Evolutionary conservation across 2,888 invertebrate genomes (phyloP).

Genomic region (Mantis religiosa): DNA sequence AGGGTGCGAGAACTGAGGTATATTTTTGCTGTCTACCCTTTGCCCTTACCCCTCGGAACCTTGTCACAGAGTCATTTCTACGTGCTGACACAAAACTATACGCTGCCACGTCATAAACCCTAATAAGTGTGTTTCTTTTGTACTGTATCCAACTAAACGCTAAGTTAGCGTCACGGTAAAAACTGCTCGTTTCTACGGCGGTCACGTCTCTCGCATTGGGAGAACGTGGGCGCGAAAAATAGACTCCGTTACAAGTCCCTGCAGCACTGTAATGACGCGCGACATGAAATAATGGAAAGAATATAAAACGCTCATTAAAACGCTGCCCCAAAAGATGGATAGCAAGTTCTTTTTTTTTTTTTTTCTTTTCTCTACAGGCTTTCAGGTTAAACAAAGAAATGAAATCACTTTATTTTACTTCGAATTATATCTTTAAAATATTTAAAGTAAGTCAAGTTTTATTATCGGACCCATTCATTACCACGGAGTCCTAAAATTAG

Average conservation of each 20-base stretch:
- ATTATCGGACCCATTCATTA: neutral
- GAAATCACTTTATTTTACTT: neutral
- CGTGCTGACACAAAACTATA: too few relatives aligned
- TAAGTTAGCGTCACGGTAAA: neutral
- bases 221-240: neutral
- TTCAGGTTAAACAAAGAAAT: neutral
- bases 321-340: neutral
- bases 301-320: neutral
- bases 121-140: neutral
- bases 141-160: neutral
- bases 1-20: too few relatives aligned
- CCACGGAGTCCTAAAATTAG: neutral
- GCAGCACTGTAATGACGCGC: neutral
- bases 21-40: too few relatives aligned
- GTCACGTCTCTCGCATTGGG: neutral
- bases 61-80: too few relatives aligned
- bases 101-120: neutral
- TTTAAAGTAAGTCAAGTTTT: neutral
- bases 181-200: neutral
- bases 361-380: neutral
- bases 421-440: neutral
- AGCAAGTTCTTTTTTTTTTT: neutral
- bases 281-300: neutral
- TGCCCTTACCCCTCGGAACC: too few relatives aligned
- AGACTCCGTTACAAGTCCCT: neutral